Percentiles rank a stretch among this genome's conserved stretches.
phyloP scores from a whole-genome alignment of 2,888 invertebrate genomes.

The Chrysolina oricalcia region DNA sequence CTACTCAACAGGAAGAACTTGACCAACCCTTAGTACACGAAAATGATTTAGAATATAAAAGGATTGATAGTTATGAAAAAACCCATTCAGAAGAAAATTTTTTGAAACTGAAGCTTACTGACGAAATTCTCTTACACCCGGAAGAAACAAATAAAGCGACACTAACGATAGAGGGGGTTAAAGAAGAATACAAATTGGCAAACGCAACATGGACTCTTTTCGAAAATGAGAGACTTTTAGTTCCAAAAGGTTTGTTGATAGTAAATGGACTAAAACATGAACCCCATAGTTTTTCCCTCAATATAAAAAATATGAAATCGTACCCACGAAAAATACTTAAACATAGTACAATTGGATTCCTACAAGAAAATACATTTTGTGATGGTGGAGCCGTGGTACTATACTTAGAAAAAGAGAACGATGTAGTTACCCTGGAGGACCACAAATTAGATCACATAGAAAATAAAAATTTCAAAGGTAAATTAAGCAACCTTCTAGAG shows the following conservation, averaged over 20 bases:
- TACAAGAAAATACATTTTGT: not conserved
- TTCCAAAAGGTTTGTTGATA: conserved; percentile 21
- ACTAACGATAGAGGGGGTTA: not conserved
- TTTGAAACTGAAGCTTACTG: not conserved
- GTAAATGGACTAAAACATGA: not conserved
- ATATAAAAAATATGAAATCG: conserved; percentile 5
- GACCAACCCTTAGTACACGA: not conserved
- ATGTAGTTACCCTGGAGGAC: conserved; percentile 14
- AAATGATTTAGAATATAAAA: conserved; percentile 14
- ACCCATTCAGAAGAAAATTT: not conserved
- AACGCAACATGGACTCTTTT: not conserved
- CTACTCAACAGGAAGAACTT: not conserved
- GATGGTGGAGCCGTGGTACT: not conserved
- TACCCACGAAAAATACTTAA: not conserved
- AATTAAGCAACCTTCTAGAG: conserved; percentile 1
- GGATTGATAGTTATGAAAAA: conserved; percentile 5
- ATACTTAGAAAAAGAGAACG: conserved; percentile 6
- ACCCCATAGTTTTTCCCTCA: not conserved
- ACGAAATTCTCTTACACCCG: conserved; percentile 8
- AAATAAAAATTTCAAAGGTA: conserved; percentile 4
- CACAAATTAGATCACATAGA: conserved; percentile 20
- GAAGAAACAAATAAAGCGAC: not conserved
- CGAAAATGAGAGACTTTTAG: conserved; percentile 8
- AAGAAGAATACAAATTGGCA: not conserved
- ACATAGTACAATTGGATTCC: conserved; percentile 1